Conservation (phyloP, 35 echinoderm and acorn worm genomes). For the Stichopus chloronotus region DNA sequence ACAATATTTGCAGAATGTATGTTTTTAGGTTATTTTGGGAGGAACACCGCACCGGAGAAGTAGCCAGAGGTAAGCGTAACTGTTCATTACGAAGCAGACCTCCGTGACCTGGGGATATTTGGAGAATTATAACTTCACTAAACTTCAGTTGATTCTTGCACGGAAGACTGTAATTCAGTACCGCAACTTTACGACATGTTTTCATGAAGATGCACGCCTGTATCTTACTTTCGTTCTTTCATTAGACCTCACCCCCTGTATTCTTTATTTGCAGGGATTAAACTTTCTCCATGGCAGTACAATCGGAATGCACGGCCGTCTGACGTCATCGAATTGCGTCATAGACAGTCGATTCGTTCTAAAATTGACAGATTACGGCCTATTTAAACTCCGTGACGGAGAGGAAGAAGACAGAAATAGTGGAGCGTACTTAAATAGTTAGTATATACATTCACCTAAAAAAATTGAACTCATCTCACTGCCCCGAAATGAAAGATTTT, state of each 20-base stretch:
- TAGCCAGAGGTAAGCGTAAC: too few species aligned
- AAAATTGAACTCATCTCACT: background rate
- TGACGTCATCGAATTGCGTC: conserved; percentile 91
- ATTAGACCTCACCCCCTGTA: background rate
- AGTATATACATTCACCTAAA: background rate
- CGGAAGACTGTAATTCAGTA: too few species aligned
- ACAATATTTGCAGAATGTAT: too few species aligned
- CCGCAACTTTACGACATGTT: too few species aligned
- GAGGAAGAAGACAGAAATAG: conserved; percentile 38
- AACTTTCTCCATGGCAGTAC: conserved; percentile 74
- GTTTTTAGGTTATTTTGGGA: too few species aligned
- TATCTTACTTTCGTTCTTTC: background rate
- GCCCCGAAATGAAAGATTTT: too few species aligned
- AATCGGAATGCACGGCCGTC: conserved; percentile 68
- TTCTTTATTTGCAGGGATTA: conserved; percentile 56
- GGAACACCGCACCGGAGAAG: too few species aligned
- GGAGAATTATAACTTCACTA: too few species aligned
- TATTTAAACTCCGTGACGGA: conserved; percentile 38
- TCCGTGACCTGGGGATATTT: too few species aligned
- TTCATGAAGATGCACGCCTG: too few species aligned
- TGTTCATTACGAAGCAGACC: too few species aligned
- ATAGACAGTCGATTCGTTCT: conserved; percentile 90
- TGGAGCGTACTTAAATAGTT: conserved; percentile 9
- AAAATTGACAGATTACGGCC: conserved; percentile 88
- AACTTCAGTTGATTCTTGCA: too few species aligned